Percentiles rank a stretch among this genome's conserved stretches.
These are phyloP conservation scores for Apodemus agrarius DNA, from an alignment of 2,797 vertebrate species.

Conservation along the genomic window DNA sequence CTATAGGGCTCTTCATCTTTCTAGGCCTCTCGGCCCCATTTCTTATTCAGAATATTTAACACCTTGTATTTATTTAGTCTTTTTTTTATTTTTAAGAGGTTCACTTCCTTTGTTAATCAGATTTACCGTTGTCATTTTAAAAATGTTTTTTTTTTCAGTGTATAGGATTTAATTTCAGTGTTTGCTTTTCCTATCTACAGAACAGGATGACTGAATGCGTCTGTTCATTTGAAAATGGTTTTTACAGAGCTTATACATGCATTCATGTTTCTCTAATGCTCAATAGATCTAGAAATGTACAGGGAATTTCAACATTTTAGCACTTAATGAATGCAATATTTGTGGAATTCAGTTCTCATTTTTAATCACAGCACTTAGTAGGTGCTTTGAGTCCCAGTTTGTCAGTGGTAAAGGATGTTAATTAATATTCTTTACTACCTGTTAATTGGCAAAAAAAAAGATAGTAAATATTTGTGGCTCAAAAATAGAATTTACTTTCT, in stretches of 20 bases:
- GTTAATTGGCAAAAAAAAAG: constrained; percentile 32
- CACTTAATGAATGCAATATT: constrained; percentile 46
- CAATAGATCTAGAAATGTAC: constrained; percentile 57
- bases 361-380: constrained; percentile 60
- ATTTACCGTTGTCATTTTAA: constrained; percentile 57
- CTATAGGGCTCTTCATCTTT: constrained; percentile 65
- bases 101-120: constrained; percentile 45
- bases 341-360: constrained; percentile 58
- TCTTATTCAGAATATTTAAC: constrained; percentile 67
- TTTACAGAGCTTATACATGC: constrained; percentile 64
- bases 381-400: constrained; percentile 41
- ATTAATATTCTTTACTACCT: constrained; percentile 42
- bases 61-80: constrained; percentile 58
- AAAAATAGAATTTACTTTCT: constrained; percentile 64
- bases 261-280: constrained; percentile 59
- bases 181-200: constrained; percentile 60
- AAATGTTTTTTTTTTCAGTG: constrained; percentile 37
- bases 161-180: constrained; percentile 55
- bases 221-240: constrained; percentile 65
- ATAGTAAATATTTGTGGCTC: constrained; percentile 61
- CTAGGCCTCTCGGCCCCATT: constrained; percentile 64
- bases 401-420: constrained; percentile 48
- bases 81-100: constrained; percentile 43
- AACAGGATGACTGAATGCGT: constrained; percentile 62
- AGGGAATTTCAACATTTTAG: constrained; percentile 54